Conservation (phyloP, 2,797 vertebrate genomes). For the Rallus crepitans region DNA sequence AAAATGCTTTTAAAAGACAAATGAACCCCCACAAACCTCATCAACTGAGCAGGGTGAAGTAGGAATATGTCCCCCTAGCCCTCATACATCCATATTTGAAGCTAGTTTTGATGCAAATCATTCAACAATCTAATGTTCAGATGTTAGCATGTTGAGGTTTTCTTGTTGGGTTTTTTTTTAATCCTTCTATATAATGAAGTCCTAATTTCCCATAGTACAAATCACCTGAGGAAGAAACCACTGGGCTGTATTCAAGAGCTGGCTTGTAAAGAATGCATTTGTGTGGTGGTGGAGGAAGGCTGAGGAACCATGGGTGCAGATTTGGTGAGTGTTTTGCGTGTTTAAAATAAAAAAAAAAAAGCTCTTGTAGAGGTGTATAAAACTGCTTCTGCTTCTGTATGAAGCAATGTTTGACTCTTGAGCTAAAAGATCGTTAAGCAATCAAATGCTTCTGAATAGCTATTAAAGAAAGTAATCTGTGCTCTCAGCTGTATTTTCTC, state of each 20-base stretch:
- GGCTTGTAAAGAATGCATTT: background rate
- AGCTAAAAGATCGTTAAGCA: slow-evolving; percentile 25
- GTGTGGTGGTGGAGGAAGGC: background rate
- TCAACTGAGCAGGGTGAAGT: background rate
- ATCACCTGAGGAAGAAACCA: background rate
- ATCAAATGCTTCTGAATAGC: slow-evolving; percentile 22
- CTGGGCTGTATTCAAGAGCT: background rate
- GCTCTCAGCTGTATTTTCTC: background rate
- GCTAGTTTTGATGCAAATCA: background rate
- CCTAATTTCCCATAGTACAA: background rate
- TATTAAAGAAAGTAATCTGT: background rate
- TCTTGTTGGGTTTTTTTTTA: background rate
- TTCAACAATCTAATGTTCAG: background rate
- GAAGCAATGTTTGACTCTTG: slow-evolving; percentile 47
- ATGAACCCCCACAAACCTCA: background rate
- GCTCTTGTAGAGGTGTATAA: background rate
- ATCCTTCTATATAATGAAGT: background rate
- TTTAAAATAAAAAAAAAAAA: background rate
- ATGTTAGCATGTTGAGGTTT: background rate
- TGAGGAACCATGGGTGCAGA: background rate
- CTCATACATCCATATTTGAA: background rate
- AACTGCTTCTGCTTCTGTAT: background rate
- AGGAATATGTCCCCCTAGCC: background rate
- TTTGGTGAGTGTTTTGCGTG: slow-evolving; percentile 12
- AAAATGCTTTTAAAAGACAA: background rate